phyloP scores from a whole-genome alignment of 2,113 vertebrate genomes.

The Psittacula cyanocephala region DNA sequence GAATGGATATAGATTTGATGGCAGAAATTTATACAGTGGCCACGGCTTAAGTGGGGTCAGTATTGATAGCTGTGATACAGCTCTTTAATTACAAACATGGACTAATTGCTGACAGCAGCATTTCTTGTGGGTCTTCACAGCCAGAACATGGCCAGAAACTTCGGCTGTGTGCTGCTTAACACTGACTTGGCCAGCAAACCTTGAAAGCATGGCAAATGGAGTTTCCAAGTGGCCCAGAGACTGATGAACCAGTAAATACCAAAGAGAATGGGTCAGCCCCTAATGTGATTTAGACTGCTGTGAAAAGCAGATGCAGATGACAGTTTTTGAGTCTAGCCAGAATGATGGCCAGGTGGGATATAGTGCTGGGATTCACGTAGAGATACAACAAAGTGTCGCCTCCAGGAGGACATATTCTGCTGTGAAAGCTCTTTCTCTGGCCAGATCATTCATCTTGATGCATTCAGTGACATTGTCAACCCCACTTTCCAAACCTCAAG shows the following conservation, averaged over 20 bases:
- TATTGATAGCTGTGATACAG: neutral
- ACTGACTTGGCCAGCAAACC: neutral
- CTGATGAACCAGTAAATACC: neutral
- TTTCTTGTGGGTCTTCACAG: neutral
- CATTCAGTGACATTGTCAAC: neutral
- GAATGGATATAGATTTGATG: neutral
- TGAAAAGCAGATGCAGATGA: neutral
- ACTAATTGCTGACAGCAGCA: neutral
- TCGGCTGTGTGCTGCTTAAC: neutral
- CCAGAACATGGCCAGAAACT: neutral
- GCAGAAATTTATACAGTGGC: neutral
- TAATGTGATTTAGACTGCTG: neutral
- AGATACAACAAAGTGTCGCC: neutral
- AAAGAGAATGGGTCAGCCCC: no score
- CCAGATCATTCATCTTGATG: neutral
- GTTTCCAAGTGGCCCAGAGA: neutral
- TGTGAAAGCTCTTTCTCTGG: neutral
- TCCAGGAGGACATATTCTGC: neutral
- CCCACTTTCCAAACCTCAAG: neutral
- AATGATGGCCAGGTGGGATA: neutral
- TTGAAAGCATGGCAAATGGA: neutral
- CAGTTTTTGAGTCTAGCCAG: neutral
- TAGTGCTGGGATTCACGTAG: neutral
- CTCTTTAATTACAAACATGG: neutral
- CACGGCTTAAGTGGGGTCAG: neutral